Conservation (phyloP, 2,888 invertebrate species). For the Ctena decussata region DNA sequence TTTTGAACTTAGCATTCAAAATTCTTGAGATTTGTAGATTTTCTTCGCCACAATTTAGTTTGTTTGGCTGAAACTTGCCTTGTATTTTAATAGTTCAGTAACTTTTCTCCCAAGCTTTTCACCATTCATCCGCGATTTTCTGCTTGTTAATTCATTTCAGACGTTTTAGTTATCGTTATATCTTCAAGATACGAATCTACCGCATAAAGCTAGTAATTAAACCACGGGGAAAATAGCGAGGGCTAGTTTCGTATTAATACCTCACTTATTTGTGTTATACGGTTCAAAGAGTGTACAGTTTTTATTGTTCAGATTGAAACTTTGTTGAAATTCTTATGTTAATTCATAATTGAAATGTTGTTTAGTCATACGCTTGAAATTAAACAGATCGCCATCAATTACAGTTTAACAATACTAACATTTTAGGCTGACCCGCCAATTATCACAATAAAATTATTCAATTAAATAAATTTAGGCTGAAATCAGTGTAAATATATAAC, state of each 20-base stretch:
- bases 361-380: neutral
- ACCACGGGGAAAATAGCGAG: conserved; percentile 1
- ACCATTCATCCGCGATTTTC: conserved; percentile 39
- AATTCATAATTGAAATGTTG: conserved; percentile 9
- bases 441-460: conserved; percentile 2
- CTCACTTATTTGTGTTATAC: neutral
- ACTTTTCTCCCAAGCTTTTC: neutral
- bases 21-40: too few relatives aligned
- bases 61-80: too few relatives aligned
- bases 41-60: too few relatives aligned
- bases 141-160: conserved; percentile 36
- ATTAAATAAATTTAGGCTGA: neutral
- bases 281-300: conserved; percentile 7
- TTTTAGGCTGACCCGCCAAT: neutral
- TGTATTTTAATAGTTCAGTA: too few relatives aligned
- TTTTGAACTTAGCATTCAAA: too few relatives aligned
- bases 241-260: conserved; percentile 10
- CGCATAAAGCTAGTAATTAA: conserved; percentile 38
- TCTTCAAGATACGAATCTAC: conserved; percentile 38
- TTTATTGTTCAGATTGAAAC: conserved; percentile 12
- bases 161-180: conserved; percentile 15
- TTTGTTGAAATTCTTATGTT: conserved; percentile 16
- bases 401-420: neutral
- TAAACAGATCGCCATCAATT: conserved; percentile 9
- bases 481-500: too few relatives aligned